phyloP scores from a whole-genome alignment of 2,797 vertebrate genomes.

The Pseudocheirus occidentalis region DNA sequence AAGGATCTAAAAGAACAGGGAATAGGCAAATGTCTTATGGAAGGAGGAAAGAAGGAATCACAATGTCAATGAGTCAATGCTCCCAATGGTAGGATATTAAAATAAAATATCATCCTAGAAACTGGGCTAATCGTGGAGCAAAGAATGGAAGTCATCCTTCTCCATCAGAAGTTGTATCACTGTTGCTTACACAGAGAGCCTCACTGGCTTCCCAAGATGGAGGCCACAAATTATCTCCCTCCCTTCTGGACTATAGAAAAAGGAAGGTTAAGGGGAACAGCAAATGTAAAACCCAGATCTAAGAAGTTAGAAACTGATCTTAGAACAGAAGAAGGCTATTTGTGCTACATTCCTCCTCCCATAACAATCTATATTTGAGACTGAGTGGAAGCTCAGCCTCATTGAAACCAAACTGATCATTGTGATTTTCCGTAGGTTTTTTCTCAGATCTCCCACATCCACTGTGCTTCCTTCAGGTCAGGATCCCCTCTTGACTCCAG shows the following conservation, averaged over 20 bases:
- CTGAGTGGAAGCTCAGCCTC: neutral
- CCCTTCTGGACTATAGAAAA: neutral
- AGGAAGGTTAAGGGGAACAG: neutral
- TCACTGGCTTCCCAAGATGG: neutral
- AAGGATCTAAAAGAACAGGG: neutral
- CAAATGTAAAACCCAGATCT: neutral
- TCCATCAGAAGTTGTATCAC: neutral
- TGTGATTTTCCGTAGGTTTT: neutral
- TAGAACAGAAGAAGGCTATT: neutral
- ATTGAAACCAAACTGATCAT: neutral
- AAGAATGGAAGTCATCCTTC: neutral
- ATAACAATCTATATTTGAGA: neutral
- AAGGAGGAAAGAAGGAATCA: neutral
- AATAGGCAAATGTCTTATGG: neutral
- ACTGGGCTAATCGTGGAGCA: neutral
- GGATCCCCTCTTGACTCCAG: neutral
- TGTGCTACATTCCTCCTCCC: neutral
- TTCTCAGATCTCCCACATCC: neutral
- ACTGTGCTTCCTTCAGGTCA: neutral
- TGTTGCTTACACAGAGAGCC: neutral
- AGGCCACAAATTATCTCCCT: neutral
- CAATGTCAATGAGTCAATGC: neutral
- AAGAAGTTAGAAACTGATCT: neutral
- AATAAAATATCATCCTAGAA: neutral
- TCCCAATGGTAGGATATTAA: neutral